phyloP scores from a whole-genome alignment of 2,888 invertebrate species.

The Autographa gamma region DNA sequence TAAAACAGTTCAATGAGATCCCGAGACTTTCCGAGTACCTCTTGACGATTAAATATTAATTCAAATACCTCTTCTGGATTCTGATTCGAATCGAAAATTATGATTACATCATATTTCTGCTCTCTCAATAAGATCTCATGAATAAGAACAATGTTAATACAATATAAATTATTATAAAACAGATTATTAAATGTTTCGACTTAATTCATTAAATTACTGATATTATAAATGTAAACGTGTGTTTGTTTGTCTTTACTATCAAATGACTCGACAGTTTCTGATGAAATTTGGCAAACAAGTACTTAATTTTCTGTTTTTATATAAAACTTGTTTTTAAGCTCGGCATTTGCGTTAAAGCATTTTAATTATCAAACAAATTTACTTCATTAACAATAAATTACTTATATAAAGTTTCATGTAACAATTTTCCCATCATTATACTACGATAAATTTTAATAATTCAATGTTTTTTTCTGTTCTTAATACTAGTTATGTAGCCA shows the following conservation, averaged over 20 bases:
- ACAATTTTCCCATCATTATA: too few species aligned
- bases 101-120: neutral
- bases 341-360: too few species aligned
- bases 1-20: conserved; percentile 4
- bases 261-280: too few species aligned
- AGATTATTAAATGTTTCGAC: neutral
- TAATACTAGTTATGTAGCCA: too few species aligned
- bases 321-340: too few species aligned
- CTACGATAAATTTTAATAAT: too few species aligned
- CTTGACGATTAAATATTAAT: conserved; percentile 1
- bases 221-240: neutral
- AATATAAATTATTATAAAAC: neutral
- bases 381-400: too few species aligned
- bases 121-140: neutral
- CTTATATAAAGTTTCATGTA: too few species aligned
- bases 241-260: neutral
- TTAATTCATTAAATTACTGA: neutral
- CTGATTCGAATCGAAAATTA: neutral
- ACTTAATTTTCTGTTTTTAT: too few species aligned
- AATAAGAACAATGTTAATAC: neutral
- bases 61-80: neutral
- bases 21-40: neutral
- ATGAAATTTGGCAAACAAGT: too few species aligned
- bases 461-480: too few species aligned
- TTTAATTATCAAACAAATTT: too few species aligned